phyloP scores from a whole-genome alignment of 2,888 invertebrate species.

The Noctuana brunneofusca region DNA sequence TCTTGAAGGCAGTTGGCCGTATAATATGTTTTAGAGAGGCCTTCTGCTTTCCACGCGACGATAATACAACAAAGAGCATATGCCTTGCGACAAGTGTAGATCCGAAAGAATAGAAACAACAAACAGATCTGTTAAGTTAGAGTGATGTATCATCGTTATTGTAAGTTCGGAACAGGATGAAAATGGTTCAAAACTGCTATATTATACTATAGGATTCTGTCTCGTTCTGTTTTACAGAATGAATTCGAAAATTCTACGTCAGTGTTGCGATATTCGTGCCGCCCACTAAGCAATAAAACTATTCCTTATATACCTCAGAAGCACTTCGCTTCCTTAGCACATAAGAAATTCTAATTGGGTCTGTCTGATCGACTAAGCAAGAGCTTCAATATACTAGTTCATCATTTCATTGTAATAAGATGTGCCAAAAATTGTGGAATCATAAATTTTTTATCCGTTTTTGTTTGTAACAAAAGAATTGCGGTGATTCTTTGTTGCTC shows the following conservation, averaged over 20 bases:
- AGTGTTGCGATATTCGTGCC: slow-evolving; percentile 46
- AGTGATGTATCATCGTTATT: slow-evolving; percentile 61
- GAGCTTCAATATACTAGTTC: slow-evolving; percentile 44
- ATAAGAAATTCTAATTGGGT: slow-evolving; percentile 58
- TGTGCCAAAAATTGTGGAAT: slow-evolving; percentile 65
- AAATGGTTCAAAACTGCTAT: slow-evolving; percentile 29
- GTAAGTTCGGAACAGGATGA: slow-evolving; percentile 57
- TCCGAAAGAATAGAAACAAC: slow-evolving; percentile 54
- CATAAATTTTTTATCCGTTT: slow-evolving; percentile 29
- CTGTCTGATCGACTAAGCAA: slow-evolving; percentile 52
- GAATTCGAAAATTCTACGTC: slow-evolving; percentile 49
- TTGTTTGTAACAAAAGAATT: slow-evolving; percentile 23
- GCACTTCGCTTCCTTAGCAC: slow-evolving; percentile 70
- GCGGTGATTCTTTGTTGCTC: slow-evolving; percentile 32
- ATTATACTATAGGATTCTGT: slow-evolving; percentile 47
- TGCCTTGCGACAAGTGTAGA: slow-evolving; percentile 50
- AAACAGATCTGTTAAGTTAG: slow-evolving; percentile 75
- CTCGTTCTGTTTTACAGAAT: slow-evolving; percentile 54
- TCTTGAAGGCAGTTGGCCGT: slow-evolving; percentile 73
- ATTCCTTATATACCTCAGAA: slow-evolving; percentile 76
- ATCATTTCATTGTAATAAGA: slow-evolving; percentile 53
- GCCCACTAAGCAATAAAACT: slow-evolving; percentile 60
- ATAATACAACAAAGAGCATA: slow-evolving; percentile 72
- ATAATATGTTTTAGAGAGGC: slow-evolving; percentile 81
- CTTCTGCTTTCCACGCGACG: slow-evolving; percentile 67